These are phyloP conservation scores for Lagopus leucura DNA, from an alignment of 2,113 vertebrate species.

Conservation along the genomic window DNA sequence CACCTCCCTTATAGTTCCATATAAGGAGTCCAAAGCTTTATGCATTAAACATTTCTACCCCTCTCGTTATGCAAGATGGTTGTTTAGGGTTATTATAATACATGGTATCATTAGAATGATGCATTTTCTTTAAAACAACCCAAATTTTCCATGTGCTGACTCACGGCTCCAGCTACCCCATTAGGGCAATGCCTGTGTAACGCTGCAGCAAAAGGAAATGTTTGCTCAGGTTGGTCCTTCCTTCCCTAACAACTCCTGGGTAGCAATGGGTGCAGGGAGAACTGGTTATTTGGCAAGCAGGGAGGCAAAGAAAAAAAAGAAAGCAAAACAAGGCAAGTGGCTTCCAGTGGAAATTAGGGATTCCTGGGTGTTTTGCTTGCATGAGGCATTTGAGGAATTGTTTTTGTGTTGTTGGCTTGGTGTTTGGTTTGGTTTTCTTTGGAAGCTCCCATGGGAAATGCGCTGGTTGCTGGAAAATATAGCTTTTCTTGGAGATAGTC, in stretches of 20 bases:
- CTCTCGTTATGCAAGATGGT: not conserved
- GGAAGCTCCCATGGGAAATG: not conserved
- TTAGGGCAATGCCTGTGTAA: not conserved
- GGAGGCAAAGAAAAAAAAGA: not conserved
- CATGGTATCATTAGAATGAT: not conserved
- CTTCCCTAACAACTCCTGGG: not conserved
- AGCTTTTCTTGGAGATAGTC: rapidly evolving
- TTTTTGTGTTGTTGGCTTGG: not conserved
- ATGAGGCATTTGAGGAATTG: rapidly evolving
- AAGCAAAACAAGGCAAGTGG: not conserved
- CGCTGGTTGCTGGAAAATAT: not conserved
- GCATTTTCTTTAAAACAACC: constrained; percentile 44
- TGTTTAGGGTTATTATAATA: constrained; percentile 42
- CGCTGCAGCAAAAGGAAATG: not conserved
- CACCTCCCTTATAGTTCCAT: not conserved
- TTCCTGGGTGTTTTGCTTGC: rapidly evolving
- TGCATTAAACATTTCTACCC: not conserved
- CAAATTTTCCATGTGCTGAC: constrained; percentile 50
- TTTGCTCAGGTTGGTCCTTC: constrained; percentile 33
- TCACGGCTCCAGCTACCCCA: not conserved
- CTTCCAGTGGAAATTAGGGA: not conserved
- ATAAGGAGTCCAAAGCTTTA: not conserved
- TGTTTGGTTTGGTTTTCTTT: not conserved
- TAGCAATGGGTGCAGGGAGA: constrained; percentile 39
- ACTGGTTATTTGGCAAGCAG: constrained; percentile 42